A percentile compares a stretch with the other conserved stretches of the same genome.
These are phyloP conservation scores for Drosophila setosimentum DNA, from an alignment of 2,888 invertebrate species.

Conservation along the genomic window DNA sequence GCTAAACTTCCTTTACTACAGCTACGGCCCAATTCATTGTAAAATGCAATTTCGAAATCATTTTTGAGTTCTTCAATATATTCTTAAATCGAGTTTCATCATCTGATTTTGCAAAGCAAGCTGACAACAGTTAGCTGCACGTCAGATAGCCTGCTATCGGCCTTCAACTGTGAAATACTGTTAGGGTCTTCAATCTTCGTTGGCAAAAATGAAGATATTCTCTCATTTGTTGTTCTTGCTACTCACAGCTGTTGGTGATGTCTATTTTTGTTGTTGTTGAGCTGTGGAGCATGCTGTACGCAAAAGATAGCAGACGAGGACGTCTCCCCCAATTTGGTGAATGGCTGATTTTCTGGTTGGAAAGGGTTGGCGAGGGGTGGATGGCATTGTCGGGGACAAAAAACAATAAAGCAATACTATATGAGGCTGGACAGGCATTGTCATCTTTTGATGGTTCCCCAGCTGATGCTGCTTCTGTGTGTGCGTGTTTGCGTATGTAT, in stretches of 20 bases:
- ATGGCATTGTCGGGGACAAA: constrained; percentile 36
- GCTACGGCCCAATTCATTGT: background rate
- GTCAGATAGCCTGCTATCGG: no score
- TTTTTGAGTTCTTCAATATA: background rate
- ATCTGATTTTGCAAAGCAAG: background rate
- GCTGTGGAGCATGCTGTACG: constrained; percentile 53
- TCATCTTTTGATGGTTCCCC: constrained; percentile 61
- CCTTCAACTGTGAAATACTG: background rate
- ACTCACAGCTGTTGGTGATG: constrained; percentile 8
- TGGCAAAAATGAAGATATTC: background rate
- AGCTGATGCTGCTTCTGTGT: constrained; percentile 20
- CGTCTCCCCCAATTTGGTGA: constrained; percentile 8
- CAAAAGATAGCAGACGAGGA: constrained; percentile 57
- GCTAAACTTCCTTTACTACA: background rate
- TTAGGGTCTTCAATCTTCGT: constrained; percentile 25
- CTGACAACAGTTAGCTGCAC: background rate
- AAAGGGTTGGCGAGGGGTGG: constrained; percentile 1
- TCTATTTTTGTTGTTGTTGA: constrained; percentile 18
- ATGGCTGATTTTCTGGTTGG: background rate
- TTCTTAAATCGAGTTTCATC: background rate
- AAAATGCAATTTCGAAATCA: background rate
- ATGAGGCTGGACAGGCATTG: constrained; percentile 60
- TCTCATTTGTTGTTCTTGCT: constrained; percentile 26
- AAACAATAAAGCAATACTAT: constrained; percentile 74
- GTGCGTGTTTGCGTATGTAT: constrained; percentile 4